phyloP scores from a whole-genome alignment of 2,797 vertebrate species.

The Hafferia zeledoni region DNA sequence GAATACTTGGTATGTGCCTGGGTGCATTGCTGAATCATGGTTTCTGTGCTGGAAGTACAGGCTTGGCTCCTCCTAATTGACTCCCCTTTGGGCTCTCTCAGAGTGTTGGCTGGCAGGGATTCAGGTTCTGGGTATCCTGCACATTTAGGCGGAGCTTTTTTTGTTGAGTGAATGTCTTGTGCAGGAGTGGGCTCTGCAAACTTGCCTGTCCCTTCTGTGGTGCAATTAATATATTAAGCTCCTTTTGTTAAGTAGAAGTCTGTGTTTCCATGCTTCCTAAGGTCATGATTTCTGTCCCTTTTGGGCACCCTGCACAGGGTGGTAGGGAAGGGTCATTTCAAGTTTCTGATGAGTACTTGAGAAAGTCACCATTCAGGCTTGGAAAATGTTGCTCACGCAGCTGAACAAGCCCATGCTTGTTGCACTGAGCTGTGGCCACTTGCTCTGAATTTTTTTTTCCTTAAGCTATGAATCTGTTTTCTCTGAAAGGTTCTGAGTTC shows the following conservation, averaged over 20 bases:
- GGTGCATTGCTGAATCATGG: constrained; percentile 22
- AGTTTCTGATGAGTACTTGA: constrained; percentile 3
- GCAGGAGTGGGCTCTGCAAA: background rate
- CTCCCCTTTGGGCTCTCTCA: background rate
- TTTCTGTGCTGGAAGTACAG: background rate
- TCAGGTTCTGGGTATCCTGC: background rate
- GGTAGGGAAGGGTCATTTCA: constrained; percentile 14
- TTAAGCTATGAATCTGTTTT: background rate
- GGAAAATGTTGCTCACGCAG: background rate
- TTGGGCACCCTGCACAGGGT: background rate
- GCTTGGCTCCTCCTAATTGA: background rate
- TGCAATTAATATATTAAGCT: background rate
- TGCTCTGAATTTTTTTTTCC: background rate
- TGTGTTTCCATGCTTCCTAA: background rate
- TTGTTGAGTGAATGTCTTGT: background rate
- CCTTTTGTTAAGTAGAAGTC: background rate
- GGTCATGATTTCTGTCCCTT: background rate
- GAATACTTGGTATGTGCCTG: background rate
- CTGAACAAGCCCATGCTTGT: constrained; percentile 45
- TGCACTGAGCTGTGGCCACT: background rate
- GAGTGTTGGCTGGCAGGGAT: background rate
- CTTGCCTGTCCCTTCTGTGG: background rate
- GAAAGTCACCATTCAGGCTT: constrained; percentile 45
- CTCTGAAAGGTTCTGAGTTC: background rate
- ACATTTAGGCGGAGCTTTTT: background rate